Evolutionary conservation across 2,888 invertebrate genomes (phyloP).

Genomic region (Synanthedon vespiformis): DNA sequence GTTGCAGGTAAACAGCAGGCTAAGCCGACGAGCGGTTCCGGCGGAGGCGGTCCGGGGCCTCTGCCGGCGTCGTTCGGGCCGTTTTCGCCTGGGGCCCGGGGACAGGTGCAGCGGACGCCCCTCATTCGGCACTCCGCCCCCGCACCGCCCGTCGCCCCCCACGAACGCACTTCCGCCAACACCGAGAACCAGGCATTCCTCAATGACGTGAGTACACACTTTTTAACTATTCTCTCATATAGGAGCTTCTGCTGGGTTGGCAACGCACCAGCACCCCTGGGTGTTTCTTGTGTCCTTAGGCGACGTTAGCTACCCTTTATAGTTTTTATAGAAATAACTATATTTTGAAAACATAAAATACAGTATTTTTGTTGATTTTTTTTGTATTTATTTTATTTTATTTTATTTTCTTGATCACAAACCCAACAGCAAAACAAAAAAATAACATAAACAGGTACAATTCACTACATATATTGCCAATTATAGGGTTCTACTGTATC

Average conservation of each 20-base stretch:
- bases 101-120: slow-evolving; percentile 89
- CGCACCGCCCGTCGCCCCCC: slow-evolving; percentile 72
- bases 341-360: too few relatives aligned
- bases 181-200: slow-evolving; percentile 94
- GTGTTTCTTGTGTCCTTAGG: too few relatives aligned
- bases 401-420: too few relatives aligned
- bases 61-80: slow-evolving; percentile 46
- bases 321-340: too few relatives aligned
- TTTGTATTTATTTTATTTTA: too few relatives aligned
- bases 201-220: slow-evolving; percentile 77
- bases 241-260: background rate
- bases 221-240: background rate
- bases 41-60: slow-evolving; percentile 5
- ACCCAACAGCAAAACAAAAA: too few relatives aligned
- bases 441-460: too few relatives aligned
- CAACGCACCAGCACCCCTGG: too few relatives aligned
- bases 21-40: slow-evolving; percentile 5
- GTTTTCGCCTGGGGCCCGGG: slow-evolving; percentile 78
- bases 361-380: too few relatives aligned
- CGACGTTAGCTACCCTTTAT: too few relatives aligned
- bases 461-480: too few relatives aligned
- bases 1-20: slow-evolving; percentile 31
- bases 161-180: slow-evolving; percentile 81
- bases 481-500: too few relatives aligned
- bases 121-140: slow-evolving; percentile 86